A percentile compares a stretch with the other conserved stretches of the same genome.
Evolutionary conservation across 37 sponge, comb jelly and placozoan genomes (phyloP).

Genomic region (Amphimedon queenslandica): DNA sequence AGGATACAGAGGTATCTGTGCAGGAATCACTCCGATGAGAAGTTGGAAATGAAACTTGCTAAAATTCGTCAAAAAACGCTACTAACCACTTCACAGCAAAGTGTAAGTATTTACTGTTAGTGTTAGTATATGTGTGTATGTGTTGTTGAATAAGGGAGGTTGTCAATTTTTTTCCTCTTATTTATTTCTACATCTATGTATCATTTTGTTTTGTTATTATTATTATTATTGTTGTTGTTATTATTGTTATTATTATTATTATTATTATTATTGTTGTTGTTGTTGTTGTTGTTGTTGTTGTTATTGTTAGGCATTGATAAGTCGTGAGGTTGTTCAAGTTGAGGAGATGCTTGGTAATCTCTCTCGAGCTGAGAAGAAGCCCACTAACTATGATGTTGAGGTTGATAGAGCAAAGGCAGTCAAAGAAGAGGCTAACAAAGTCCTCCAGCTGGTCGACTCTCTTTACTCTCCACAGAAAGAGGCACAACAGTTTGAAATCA

Average conservation of each 20-base stretch:
- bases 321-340: conserved; percentile 62
- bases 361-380: not conserved
- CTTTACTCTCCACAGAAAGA: conserved; percentile 64
- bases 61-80: conserved; percentile 35
- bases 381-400: conserved; percentile 3
- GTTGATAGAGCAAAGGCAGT: conserved; percentile 10
- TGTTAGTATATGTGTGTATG: conserved; percentile 11
- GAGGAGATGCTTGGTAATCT: conserved; percentile 47
- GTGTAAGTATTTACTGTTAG: conserved; percentile 29
- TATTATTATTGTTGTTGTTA: not conserved
- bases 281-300: too few relatives aligned
- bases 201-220: too few relatives aligned
- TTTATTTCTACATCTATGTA: too few relatives aligned
- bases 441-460: conserved; percentile 49
- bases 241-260: too few relatives aligned
- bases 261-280: too few relatives aligned
- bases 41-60: conserved; percentile 55
- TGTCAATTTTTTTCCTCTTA: not conserved
- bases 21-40: conserved; percentile 75
- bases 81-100: conserved; percentile 58
- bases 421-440: conserved; percentile 61
- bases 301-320: conserved; percentile 32
- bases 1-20: conserved; percentile 53
- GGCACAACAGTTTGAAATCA: conserved; percentile 52
- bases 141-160: not conserved